Evolutionary conservation across 2,888 invertebrate genomes (phyloP), one percentile per base, ranked within the genome.

Genomic region (Gari tellinella): DNA sequence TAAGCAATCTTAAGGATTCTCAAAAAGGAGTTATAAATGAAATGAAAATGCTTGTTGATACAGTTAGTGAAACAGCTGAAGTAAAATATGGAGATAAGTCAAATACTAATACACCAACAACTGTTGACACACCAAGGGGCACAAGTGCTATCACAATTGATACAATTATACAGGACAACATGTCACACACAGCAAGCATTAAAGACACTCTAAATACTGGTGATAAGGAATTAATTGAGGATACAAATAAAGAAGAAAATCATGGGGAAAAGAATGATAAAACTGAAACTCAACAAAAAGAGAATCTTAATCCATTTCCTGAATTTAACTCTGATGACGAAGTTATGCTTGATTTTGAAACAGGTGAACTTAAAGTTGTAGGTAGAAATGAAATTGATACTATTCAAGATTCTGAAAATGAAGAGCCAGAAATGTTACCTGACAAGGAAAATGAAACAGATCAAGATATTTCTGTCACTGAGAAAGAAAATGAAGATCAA

Each of bases 351-450:
- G 73, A 78, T 46, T 64, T 49, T 64, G 40, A 43, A 23, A 78
- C 78, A 23, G 78, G 78, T 37, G 72, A 78, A 62, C 21, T 78
- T 7, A 78, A 51, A 57, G 53, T 73, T 14, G n/a, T 70, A 5
- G 63, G 48, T 10, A 67, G 48, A 37, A 45, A 38, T n/a, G 19
- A 23, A 14, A 49, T 3, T 14, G 15, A 14, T 3, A 43, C 5
- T 8, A 14, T 8, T 8, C 7, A 43, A 5, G 43, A 43, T 5
- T 5, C 14, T 43, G 43, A 43, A 43, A 43, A 5, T 17, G 14
- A 43, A 8, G 14, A 14, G 14, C 7, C 43, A 8, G 14, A 43
- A 19, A 8, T 14, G 4, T 5, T 5, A 43, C 7, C 43, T 21
- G 31, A 31, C 31, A 31, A 31, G 10, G 31, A 10, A 10, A 4